phyloP scores from a whole-genome alignment of 2,797 vertebrate species.

The Sebastiscus albofasciatus region DNA sequence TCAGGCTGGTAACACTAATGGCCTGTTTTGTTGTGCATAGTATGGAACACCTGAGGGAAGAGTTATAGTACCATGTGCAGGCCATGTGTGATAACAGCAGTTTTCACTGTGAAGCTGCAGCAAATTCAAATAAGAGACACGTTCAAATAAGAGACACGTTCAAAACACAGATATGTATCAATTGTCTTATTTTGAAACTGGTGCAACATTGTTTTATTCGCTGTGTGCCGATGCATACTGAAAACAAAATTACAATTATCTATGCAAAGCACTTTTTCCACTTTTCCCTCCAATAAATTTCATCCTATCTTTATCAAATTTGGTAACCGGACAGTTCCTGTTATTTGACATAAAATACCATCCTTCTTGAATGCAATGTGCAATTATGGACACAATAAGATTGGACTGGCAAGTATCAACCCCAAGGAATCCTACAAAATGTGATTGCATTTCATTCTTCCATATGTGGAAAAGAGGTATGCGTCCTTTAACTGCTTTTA shows the following conservation, averaged over 20 bases:
- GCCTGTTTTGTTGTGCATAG: constrained; percentile 28
- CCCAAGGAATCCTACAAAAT: background rate
- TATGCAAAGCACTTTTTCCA: background rate
- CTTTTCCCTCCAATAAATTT: background rate
- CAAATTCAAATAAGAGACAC: constrained; percentile 4
- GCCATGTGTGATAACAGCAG: constrained; percentile 52
- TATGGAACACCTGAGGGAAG: constrained; percentile 54
- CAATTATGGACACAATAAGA: background rate
- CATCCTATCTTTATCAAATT: background rate
- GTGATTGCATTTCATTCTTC: background rate
- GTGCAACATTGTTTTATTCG: background rate
- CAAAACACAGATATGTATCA: background rate
- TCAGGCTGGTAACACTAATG: constrained; percentile 26
- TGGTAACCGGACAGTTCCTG: background rate
- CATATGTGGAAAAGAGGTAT: background rate
- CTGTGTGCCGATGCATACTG: background rate
- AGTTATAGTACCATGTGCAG: constrained; percentile 55
- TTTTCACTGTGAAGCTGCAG: constrained; percentile 7
- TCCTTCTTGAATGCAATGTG: background rate
- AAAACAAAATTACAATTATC: background rate
- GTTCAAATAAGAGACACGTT: background rate
- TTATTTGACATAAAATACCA: background rate
- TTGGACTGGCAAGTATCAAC: background rate
- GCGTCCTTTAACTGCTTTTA: background rate
- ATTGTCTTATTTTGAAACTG: background rate